Evolutionary conservation across 2,888 invertebrate genomes (phyloP).

Genomic region (Ennomos fuscantarius): DNA sequence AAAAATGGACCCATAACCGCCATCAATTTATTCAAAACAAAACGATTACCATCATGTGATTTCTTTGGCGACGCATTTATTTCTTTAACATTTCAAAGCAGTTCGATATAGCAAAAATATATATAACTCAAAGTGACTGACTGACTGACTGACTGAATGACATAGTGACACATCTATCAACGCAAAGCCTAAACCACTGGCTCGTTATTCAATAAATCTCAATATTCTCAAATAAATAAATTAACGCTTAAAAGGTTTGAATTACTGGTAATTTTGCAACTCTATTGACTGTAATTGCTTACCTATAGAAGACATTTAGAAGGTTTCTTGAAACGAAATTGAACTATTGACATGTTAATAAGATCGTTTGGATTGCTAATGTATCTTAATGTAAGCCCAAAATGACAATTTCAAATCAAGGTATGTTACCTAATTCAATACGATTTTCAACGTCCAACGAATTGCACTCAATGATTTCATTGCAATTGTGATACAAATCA

Average conservation of each 20-base stretch:
- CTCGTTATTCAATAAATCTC: slow-evolving; percentile 58
- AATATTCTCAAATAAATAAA: slow-evolving; percentile 54
- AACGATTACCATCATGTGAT: slow-evolving; percentile 49
- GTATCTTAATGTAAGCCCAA: background rate
- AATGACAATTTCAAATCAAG: background rate
- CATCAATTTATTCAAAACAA: slow-evolving; percentile 61
- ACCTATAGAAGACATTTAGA: slow-evolving; percentile 44
- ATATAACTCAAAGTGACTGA: too few species aligned
- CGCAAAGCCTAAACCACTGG: too few species aligned
- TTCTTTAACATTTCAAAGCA: slow-evolving; percentile 51
- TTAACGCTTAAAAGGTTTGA: slow-evolving; percentile 62
- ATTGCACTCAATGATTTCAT: slow-evolving; percentile 6
- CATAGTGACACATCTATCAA: too few species aligned
- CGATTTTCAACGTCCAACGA: slow-evolving; percentile 3
- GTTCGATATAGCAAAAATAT: slow-evolving; percentile 53
- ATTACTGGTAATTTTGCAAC: slow-evolving; percentile 59
- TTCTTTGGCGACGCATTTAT: slow-evolving; percentile 53
- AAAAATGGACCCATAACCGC: slow-evolving; percentile 37
- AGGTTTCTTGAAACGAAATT: slow-evolving; percentile 41
- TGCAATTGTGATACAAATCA: slow-evolving; percentile 7
- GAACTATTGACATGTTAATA: slow-evolving; percentile 53
- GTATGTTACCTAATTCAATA: too few species aligned
- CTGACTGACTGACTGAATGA: too few species aligned
- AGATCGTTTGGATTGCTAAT: slow-evolving; percentile 6
- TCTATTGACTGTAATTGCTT: slow-evolving; percentile 58